A percentile compares a stretch with the other conserved stretches of the same genome.
Conservation (phyloP, 1,140 invertebrate species). For the Euwallacea fornicatus region DNA sequence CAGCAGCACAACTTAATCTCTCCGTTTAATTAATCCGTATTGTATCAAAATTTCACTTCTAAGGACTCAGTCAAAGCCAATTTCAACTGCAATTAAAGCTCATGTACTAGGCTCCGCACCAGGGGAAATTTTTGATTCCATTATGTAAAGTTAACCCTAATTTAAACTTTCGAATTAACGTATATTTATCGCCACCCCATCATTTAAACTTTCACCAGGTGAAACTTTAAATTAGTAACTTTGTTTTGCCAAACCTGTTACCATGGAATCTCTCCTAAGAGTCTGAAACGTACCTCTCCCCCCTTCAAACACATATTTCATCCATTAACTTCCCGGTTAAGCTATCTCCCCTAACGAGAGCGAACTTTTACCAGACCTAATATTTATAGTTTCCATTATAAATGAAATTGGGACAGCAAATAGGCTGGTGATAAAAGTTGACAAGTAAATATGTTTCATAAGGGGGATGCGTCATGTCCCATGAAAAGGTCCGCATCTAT, state of each 20-base stretch:
- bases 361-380: conserved; percentile 26
- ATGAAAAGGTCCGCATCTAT: conserved; percentile 31
- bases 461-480: conserved; percentile 33
- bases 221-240: not conserved
- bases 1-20: conserved; percentile 3
- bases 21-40: not conserved
- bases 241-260: not conserved
- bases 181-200: not conserved
- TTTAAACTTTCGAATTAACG: not conserved
- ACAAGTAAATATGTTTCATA: conserved; percentile 37
- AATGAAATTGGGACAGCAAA: conserved; percentile 35
- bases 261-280: not conserved
- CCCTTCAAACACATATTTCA: not conserved
- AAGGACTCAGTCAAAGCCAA: not conserved
- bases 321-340: conserved; percentile 8
- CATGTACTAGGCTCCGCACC: not conserved
- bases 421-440: conserved; percentile 33
- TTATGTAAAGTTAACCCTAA: not conserved
- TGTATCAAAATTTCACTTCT: not conserved
- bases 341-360: conserved; percentile 15
- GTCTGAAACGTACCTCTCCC: not conserved
- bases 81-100: not conserved
- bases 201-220: not conserved
- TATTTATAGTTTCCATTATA: conserved; percentile 37
- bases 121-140: not conserved